A percentile compares a stretch with the other conserved stretches of the same genome.
Conservation (phyloP, 2,113 vertebrate species). For the Lagopus leucura region DNA sequence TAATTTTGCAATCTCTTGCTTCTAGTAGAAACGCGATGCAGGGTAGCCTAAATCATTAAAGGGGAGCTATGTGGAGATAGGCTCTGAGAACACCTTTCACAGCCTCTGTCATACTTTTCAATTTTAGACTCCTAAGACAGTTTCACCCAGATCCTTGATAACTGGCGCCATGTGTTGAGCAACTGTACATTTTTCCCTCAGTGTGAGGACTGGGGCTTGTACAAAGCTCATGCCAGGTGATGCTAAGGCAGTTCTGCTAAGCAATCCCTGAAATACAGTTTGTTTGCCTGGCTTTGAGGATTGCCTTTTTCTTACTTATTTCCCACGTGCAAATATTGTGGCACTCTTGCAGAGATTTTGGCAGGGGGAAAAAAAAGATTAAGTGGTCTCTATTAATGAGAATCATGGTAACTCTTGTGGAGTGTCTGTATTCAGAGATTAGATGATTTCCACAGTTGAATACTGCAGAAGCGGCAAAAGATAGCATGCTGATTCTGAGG, state of each 20-base stretch:
- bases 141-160: neutral
- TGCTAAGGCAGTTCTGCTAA: neutral
- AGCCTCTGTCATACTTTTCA: neutral
- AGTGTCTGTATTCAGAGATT: neutral
- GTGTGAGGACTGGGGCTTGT: neutral
- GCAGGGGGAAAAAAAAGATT: too few relatives aligned
- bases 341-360: neutral
- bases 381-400: neutral
- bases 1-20: neutral
- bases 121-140: neutral
- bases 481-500: neutral
- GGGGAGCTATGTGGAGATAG: neutral
- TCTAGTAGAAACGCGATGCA: neutral
- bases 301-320: neutral
- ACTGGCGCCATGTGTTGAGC: neutral
- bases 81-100: neutral
- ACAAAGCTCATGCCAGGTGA: neutral
- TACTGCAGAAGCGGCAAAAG: neutral
- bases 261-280: neutral
- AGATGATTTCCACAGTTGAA: neutral
- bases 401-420: neutral
- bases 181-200: neutral
- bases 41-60: neutral
- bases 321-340: neutral
- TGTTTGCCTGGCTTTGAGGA: neutral